These are phyloP conservation scores for Lithophane ornitopus DNA, from an alignment of 2,888 invertebrate genomes.

Conservation along the genomic window DNA sequence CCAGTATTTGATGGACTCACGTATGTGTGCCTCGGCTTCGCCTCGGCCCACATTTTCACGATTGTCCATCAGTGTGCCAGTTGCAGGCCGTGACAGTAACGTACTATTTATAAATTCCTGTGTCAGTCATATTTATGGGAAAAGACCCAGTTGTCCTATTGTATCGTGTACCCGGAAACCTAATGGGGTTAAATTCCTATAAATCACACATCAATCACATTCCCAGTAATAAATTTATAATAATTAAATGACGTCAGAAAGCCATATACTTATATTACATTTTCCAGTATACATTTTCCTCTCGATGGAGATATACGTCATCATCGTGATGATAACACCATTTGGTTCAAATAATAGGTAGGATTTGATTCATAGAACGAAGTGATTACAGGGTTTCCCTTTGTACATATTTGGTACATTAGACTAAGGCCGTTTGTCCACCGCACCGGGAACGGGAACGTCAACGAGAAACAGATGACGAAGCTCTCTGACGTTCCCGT, in stretches of 20 bases:
- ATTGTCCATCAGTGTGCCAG: no score
- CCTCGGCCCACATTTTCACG: no score
- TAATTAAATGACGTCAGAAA: slow-evolving; percentile 17
- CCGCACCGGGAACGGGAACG: no score
- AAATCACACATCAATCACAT: slow-evolving; percentile 18
- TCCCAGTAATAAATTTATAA: slow-evolving; percentile 29
- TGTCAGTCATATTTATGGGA: background rate
- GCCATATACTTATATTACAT: background rate
- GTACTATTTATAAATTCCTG: background rate
- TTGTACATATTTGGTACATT: background rate
- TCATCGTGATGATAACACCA: slow-evolving; percentile 1
- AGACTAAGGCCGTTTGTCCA: background rate
- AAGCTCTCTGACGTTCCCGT: no score
- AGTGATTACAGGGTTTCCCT: slow-evolving; percentile 31
- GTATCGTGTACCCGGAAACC: background rate
- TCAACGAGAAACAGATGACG: no score
- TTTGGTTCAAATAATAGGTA: slow-evolving; percentile 2
- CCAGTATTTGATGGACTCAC: no score
- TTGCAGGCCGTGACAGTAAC: no score
- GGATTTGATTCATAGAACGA: slow-evolving; percentile 27
- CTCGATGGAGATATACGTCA: slow-evolving; percentile 21
- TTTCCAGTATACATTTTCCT: slow-evolving; percentile 45
- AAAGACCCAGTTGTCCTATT: background rate
- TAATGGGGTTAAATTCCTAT: slow-evolving; percentile 24
- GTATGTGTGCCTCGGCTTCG: no score